Conservation (phyloP, 2,888 invertebrate genomes). For the Mythimna albipuncta region DNA sequence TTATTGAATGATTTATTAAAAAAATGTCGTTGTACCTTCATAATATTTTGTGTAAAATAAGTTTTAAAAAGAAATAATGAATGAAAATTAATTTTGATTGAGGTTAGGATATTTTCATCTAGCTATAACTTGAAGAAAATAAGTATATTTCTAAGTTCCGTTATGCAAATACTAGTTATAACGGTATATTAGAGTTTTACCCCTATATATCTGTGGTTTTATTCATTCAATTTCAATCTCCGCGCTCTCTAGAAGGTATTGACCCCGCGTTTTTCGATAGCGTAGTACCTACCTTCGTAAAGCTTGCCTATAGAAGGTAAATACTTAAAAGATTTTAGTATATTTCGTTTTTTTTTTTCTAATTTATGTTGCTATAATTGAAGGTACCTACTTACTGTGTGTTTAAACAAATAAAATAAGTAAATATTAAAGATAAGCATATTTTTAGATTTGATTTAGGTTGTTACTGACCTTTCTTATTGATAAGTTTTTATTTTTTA, state of each 20-base stretch:
- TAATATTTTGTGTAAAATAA: conserved; percentile 1
- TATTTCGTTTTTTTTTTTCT: too few relatives aligned
- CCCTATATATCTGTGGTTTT: neutral
- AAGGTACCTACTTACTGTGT: neutral
- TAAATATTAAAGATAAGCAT: too few relatives aligned
- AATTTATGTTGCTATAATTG: neutral
- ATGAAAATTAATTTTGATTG: neutral
- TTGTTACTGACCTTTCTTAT: too few relatives aligned
- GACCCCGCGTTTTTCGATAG: conserved; percentile 51
- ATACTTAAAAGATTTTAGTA: neutral
- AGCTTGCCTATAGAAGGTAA: too few relatives aligned
- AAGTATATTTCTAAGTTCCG: neutral
- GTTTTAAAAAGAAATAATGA: neutral
- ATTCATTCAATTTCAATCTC: neutral
- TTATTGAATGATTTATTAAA: neutral
- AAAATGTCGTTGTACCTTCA: too few relatives aligned
- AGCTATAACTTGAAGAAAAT: neutral
- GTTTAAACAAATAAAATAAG: neutral
- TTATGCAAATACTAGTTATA: neutral
- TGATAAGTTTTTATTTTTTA: too few relatives aligned
- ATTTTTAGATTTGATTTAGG: too few relatives aligned
- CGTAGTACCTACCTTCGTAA: neutral
- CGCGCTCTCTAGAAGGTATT: conserved; percentile 43
- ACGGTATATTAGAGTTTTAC: neutral
- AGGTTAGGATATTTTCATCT: conserved; percentile 40